phyloP scores from a whole-genome alignment of 2,113 vertebrate species.

The Centropristis striata region DNA sequence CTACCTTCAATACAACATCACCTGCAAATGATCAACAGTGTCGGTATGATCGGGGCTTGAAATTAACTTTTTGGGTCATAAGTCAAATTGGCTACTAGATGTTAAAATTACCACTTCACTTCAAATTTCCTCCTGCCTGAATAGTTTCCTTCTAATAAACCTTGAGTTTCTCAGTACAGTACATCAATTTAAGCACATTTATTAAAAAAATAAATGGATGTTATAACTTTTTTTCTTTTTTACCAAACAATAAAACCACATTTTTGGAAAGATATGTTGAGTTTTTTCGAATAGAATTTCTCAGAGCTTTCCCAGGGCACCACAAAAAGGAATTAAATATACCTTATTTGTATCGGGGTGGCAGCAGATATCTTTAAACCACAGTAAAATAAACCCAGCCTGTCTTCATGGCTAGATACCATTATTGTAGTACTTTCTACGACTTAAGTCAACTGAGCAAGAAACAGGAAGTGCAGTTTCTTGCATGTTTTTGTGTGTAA shows the following conservation, averaged over 20 bases:
- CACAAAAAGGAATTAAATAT: background rate
- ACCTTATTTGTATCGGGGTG: background rate
- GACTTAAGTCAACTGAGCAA: background rate
- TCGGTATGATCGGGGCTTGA: conserved; percentile 3
- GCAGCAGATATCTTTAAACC: background rate
- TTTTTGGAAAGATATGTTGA: background rate
- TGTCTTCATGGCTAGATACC: background rate
- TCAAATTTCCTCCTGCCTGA: conserved; percentile 19
- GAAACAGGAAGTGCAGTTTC: background rate
- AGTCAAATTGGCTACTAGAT: conserved; percentile 41
- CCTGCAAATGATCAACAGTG: conserved; percentile 53
- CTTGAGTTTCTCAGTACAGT: background rate
- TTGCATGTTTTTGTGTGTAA: background rate
- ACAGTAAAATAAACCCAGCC: background rate
- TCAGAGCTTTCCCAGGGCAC: background rate
- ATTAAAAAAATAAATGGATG: background rate
- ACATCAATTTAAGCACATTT: background rate
- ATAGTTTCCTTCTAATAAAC: background rate
- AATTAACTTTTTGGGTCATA: conserved; percentile 42
- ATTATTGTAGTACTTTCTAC: background rate
- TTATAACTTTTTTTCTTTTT: background rate
- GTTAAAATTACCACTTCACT: conserved; percentile 28
- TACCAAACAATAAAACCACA: background rate
- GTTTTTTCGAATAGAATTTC: background rate
- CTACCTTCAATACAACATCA: conserved; percentile 14